Evolutionary conservation across 2,113 vertebrate species (phyloP), one percentile per base, ranked within the genome.

Genomic region (Nerophis ophidion): DNA sequence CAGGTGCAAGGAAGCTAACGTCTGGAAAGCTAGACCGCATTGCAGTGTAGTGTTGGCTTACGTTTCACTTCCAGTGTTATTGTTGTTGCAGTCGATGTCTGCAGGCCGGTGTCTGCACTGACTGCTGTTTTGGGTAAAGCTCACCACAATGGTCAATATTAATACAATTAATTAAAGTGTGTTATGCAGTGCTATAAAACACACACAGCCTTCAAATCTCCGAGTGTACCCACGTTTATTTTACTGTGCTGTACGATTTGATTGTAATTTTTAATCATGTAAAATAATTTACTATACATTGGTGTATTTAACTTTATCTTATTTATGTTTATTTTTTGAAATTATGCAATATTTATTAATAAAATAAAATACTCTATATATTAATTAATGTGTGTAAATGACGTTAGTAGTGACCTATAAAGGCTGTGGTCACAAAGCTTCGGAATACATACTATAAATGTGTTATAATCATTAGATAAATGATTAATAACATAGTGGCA

Each of bases 41-140:
- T 44, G 10, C 11, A 44, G 53, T 19, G 17, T 6, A 13, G 54
- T 42, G 7, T 56, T 42, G 54, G 54, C 42, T 56, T 11, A 56
- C n/a, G 38, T 56, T 56, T 56, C 36, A n/a, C 54, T 42, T 38
- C 5, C 53, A 56, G 35, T 56, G 36, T 56, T 56, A 13, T 56
- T 38, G 40, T 38, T 42, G 54, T 11, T 44, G 40, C 5, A 44
- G 9, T 56, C 42, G 38, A 42, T 42, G 9, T 56, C 10, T 12
- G 36, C 36, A 40, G 36, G 54, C 36, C 42, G 12, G 15, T 8
- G 26, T 15, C 50, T 35, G 7, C 13, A 38, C 35, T 55, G n/a
- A 15, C 53, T 55, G 53, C 35, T 16, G 53, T 15, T 11, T 38
- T 7, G 36, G 16, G 38, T 13, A 8, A n/a, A 42, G 16, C n/a